Conservation (phyloP, 2,113 vertebrate species). For the Hippocampus mohnikei region DNA sequence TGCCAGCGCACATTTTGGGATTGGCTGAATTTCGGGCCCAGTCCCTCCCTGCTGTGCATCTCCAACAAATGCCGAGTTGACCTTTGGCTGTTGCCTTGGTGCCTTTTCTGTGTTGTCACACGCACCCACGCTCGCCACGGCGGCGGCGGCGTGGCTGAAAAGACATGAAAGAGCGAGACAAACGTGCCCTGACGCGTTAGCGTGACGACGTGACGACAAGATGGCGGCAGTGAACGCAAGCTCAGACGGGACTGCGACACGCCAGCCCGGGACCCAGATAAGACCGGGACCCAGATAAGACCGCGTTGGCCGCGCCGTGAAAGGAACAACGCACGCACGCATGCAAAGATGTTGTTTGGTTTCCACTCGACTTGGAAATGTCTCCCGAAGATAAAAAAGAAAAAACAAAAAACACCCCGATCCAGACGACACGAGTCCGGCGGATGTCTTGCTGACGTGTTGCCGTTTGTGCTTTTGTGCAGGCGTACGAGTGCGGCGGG, state of each 20-base stretch:
- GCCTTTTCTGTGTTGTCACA: not conserved
- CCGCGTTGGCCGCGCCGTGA: conserved; percentile 18
- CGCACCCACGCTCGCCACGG: not conserved
- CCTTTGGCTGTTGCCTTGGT: not conserved
- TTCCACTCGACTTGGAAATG: conserved; percentile 15
- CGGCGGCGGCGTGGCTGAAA: not conserved
- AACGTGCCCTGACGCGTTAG: not conserved
- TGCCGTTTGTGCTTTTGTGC: conserved; percentile 10
- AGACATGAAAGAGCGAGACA: not conserved
- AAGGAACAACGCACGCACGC: conserved; percentile 42
- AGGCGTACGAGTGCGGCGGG: conserved; percentile 54
- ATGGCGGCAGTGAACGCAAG: not conserved
- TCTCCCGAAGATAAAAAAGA: not conserved
- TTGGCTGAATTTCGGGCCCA: too few relatives aligned
- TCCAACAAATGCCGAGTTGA: too few relatives aligned
- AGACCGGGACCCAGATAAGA: conserved; percentile 52
- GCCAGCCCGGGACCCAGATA: not conserved
- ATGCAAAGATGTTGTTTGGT: conserved; percentile 42
- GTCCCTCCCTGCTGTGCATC: too few relatives aligned
- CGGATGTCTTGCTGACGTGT: not conserved
- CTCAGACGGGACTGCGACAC: not conserved
- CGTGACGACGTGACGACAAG: not conserved
- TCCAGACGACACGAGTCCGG: too few relatives aligned
- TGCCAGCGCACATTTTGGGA: too few relatives aligned
- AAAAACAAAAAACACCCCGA: not conserved